A percentile compares a stretch with the other conserved stretches of the same genome.
Conservation (phyloP, 2,797 vertebrate species). For the Dendrocincla fuliginosa region DNA sequence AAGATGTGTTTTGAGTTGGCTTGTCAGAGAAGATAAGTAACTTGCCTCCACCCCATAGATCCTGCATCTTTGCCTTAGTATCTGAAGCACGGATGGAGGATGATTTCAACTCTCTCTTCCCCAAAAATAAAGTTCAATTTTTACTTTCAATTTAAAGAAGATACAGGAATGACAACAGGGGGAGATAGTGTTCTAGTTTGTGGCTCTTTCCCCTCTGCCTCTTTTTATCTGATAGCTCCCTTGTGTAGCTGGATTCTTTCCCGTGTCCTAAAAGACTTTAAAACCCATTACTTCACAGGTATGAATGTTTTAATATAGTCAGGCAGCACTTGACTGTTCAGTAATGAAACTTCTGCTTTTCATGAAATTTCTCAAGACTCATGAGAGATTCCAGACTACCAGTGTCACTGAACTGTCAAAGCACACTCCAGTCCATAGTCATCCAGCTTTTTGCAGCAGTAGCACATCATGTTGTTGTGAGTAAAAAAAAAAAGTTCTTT, state of each 20-base stretch:
- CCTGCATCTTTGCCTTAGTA: background rate
- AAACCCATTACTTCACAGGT: background rate
- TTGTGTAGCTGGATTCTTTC: background rate
- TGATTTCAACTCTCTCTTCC: background rate
- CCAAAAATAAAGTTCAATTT: background rate
- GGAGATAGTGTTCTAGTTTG: background rate
- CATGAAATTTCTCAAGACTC: background rate
- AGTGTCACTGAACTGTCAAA: background rate
- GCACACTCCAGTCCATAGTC: background rate
- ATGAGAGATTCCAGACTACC: background rate
- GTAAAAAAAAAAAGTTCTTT: background rate
- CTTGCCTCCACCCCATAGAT: background rate
- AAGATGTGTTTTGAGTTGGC: background rate
- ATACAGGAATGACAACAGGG: background rate
- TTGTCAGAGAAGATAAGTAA: background rate
- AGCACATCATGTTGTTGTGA: background rate
- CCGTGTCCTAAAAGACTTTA: background rate
- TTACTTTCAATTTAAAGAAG: background rate
- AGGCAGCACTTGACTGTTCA: background rate
- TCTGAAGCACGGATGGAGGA: background rate
- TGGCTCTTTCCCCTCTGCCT: rapidly evolving
- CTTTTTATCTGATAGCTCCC: background rate
- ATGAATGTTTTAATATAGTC: background rate
- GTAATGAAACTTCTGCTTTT: background rate
- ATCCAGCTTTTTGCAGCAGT: background rate